These are phyloP conservation scores for Lepilemur septentrionalis DNA, from an alignment of 2,797 vertebrate species.

Conservation along the genomic window DNA sequence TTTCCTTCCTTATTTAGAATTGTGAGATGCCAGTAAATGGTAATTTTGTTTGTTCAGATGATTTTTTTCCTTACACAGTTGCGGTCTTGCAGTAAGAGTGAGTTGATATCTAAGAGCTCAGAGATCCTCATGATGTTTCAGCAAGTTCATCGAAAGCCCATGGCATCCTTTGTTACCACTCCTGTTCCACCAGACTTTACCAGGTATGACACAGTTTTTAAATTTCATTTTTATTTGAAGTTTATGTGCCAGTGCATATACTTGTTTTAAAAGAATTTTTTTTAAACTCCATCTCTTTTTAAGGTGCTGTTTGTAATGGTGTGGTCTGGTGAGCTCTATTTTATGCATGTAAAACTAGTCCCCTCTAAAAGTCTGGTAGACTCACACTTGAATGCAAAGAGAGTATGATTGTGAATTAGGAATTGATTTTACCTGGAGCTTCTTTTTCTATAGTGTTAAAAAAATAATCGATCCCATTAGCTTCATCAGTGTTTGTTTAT, in stretches of 20 bases:
- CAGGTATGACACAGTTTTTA: constrained; percentile 85
- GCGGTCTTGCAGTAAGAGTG: constrained; percentile 98
- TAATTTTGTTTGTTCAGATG: neutral
- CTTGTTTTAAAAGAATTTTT: constrained; percentile 11
- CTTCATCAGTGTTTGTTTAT: neutral
- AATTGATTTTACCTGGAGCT: neutral
- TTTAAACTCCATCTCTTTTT: neutral
- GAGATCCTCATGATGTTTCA: constrained; percentile 99
- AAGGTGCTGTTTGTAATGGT: neutral
- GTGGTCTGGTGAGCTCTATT: neutral
- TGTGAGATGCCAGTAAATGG: neutral
- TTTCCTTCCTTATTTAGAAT: constrained; percentile 35
- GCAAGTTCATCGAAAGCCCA: constrained; percentile 98
- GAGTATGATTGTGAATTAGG: neutral
- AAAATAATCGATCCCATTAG: neutral
- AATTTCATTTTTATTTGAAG: neutral
- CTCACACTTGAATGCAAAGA: neutral
- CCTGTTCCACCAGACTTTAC: constrained; percentile 99
- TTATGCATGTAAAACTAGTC: neutral
- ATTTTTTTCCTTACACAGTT: constrained; percentile 84
- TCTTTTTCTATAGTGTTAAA: neutral
- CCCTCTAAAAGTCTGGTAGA: neutral
- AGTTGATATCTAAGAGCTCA: constrained; percentile 96
- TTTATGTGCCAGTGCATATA: constrained; percentile 8
- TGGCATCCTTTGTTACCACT: constrained; percentile 99